Evolutionary conservation across 1,140 invertebrate species (phyloP).

Genomic region (Schlechtendalia chinensis): DNA sequence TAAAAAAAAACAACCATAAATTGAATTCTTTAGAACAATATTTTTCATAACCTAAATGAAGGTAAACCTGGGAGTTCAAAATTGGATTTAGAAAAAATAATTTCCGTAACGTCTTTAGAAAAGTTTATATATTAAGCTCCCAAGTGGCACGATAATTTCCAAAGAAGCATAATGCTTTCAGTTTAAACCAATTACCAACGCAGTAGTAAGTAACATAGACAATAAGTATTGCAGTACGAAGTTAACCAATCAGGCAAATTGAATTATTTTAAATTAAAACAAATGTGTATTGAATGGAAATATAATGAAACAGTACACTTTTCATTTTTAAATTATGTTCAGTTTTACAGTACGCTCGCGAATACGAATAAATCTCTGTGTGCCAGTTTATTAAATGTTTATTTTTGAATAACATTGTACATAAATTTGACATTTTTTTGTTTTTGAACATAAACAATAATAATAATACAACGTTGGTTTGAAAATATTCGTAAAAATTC

Average conservation of each 20-base stretch:
- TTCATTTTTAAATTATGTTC: no score
- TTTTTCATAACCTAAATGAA: neutral
- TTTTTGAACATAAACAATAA: no score
- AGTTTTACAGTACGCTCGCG: no score
- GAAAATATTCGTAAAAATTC: no score
- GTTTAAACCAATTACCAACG: conserved; percentile 4
- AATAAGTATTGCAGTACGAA: neutral
- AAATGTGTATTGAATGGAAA: no score
- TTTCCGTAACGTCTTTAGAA: neutral
- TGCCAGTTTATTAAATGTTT: no score
- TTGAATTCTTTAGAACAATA: neutral
- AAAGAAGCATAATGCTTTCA: neutral
- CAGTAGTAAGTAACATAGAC: neutral
- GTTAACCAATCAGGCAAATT: neutral
- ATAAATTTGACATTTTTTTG: no score
- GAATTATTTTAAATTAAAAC: conserved; percentile 10
- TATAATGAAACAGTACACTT: neutral
- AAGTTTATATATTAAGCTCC: conserved; percentile 14
- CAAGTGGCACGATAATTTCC: neutral
- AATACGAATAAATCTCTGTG: no score
- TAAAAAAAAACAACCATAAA: no score
- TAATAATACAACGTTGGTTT: no score
- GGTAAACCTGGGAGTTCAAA: neutral
- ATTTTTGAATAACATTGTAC: no score
- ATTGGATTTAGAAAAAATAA: neutral